phyloP scores from a whole-genome alignment of 2,797 vertebrate genomes.

The Merluccius polli region DNA sequence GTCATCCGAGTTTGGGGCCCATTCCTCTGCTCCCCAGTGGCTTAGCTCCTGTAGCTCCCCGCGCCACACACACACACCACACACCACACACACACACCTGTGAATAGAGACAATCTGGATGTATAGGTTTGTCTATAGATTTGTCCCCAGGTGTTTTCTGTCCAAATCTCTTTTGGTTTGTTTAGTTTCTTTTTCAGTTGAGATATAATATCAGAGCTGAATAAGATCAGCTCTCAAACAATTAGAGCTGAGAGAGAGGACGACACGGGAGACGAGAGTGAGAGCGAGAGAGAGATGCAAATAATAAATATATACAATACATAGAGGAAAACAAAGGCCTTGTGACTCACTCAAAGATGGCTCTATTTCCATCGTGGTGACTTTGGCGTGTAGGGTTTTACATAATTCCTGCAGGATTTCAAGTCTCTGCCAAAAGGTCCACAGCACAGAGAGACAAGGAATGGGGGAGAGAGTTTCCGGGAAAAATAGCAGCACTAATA shows the following conservation, averaged over 20 bases:
- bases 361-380: background rate
- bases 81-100: background rate
- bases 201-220: background rate
- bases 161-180: background rate
- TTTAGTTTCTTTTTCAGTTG: conserved; percentile 4
- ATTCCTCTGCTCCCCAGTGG: background rate
- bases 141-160: background rate
- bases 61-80: background rate
- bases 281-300: background rate
- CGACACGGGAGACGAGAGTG: background rate
- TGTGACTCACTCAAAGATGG: background rate
- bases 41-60: background rate
- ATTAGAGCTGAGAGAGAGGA: background rate
- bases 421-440: conserved; percentile 9
- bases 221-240: background rate
- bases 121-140: background rate
- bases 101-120: background rate
- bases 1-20: conserved; percentile 46
- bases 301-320: background rate
- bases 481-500: background rate
- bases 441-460: background rate
- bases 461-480: background rate
- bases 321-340: background rate
- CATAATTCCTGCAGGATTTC: conserved; percentile 11
- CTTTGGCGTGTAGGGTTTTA: background rate